phyloP scores from a whole-genome alignment of 2,888 invertebrate genomes.

The Caenorhabditis wallacei region DNA sequence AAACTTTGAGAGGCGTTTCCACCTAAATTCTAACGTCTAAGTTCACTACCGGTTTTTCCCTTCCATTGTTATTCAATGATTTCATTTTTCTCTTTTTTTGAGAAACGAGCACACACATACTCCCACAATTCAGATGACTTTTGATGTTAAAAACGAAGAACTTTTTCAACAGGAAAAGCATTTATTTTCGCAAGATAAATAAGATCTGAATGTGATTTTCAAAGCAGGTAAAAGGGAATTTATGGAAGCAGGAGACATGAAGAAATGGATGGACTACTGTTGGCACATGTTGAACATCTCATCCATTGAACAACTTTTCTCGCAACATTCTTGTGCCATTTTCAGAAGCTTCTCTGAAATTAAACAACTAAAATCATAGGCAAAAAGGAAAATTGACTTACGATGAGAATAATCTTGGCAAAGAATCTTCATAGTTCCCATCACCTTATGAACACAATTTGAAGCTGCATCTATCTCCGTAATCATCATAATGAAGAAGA shows the following conservation, averaged over 20 bases:
- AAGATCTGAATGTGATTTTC: not conserved
- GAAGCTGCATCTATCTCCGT: not conserved
- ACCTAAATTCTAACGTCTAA: not conserved
- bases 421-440: not conserved
- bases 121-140: constrained; percentile 22
- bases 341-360: not conserved
- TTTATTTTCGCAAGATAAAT: not conserved
- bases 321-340: constrained; percentile 12
- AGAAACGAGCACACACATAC: not conserved
- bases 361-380: not conserved
- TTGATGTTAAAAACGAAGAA: not conserved
- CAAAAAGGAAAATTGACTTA: not conserved
- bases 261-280: not conserved
- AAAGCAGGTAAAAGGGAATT: not conserved
- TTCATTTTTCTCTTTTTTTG: constrained; percentile 2
- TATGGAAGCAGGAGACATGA: not conserved
- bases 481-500: not conserved
- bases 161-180: not conserved
- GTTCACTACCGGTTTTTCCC: constrained; percentile 29
- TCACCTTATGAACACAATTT: constrained; percentile 1
- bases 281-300: constrained; percentile 1
- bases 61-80: constrained; percentile 32
- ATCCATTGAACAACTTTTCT: not conserved
- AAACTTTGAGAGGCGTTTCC: constrained; percentile 26
- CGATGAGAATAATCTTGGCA: not conserved